Evolutionary conservation across 2,888 invertebrate genomes (phyloP).

Genomic region (Phragmatobia fuliginosa): DNA sequence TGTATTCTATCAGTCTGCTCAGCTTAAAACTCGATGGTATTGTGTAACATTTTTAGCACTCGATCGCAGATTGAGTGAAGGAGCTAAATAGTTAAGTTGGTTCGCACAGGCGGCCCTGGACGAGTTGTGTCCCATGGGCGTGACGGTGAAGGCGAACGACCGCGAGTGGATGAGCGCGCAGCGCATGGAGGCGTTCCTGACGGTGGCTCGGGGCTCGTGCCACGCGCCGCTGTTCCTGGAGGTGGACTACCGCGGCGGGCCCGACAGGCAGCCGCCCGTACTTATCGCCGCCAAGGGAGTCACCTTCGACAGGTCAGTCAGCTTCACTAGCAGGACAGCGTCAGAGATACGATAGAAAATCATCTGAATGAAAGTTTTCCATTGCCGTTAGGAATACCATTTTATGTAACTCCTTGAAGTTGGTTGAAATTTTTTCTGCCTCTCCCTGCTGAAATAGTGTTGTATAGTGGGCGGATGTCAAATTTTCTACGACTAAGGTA

Average conservation of each 20-base stretch:
- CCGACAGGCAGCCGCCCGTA: conserved; percentile 82
- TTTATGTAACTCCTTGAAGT: no score
- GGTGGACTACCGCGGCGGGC: conserved; percentile 84
- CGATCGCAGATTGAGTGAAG: background rate
- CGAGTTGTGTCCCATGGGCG: conserved; percentile 87
- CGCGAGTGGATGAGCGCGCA: conserved; percentile 88
- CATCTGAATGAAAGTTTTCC: no score
- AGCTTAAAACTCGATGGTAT: no score
- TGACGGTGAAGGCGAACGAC: conserved; percentile 84
- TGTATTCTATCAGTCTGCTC: no score
- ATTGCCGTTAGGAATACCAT: no score
- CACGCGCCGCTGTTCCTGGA: conserved; percentile 89
- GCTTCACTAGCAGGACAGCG: no score
- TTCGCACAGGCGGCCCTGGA: conserved; percentile 82
- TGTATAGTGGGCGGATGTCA: no score
- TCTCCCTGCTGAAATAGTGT: no score
- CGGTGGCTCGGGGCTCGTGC: conserved; percentile 90
- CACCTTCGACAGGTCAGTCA: conserved; percentile 87
- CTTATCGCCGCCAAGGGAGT: conserved; percentile 89
- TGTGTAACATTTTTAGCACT: background rate
- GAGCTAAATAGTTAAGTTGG: background rate
- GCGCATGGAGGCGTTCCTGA: conserved; percentile 86
- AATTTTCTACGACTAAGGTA: no score
- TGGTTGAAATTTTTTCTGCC: no score
- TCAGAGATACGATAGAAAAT: no score